These are phyloP conservation scores for Rousettus leschenaultii DNA, from an alignment of 2,113 vertebrate genomes.

Conservation along the genomic window DNA sequence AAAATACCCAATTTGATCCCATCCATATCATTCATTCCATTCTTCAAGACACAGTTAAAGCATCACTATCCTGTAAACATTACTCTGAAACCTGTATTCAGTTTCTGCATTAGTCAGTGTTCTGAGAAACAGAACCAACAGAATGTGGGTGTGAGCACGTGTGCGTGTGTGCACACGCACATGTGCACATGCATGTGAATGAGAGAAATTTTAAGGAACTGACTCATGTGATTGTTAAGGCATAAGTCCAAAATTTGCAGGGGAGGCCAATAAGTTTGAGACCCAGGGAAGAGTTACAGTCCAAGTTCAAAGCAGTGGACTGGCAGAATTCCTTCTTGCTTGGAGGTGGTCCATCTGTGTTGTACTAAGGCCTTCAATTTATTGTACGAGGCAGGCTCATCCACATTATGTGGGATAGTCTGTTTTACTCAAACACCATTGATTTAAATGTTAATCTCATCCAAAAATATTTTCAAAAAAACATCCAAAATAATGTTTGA, in stretches of 20 bases:
- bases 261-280: neutral
- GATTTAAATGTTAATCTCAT: neutral
- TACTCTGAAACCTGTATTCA: neutral
- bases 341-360: neutral
- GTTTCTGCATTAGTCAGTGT: neutral
- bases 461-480: neutral
- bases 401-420: neutral
- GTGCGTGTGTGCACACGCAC: neutral
- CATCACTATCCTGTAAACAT: neutral
- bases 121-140: neutral
- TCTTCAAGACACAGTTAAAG: neutral
- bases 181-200: neutral
- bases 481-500: neutral
- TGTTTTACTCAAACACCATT: neutral
- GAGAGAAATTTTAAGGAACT: neutral
- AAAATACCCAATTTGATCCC: neutral
- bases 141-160: neutral
- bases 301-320: neutral
- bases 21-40: neutral
- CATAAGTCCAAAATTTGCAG: neutral
- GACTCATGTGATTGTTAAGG: neutral
- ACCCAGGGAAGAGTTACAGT: neutral
- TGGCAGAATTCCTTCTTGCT: neutral
- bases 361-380: neutral
- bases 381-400: neutral